Evolutionary conservation across 2,888 invertebrate genomes (phyloP), one percentile per base, ranked within the genome.

Genomic region (Tachina fera): DNA sequence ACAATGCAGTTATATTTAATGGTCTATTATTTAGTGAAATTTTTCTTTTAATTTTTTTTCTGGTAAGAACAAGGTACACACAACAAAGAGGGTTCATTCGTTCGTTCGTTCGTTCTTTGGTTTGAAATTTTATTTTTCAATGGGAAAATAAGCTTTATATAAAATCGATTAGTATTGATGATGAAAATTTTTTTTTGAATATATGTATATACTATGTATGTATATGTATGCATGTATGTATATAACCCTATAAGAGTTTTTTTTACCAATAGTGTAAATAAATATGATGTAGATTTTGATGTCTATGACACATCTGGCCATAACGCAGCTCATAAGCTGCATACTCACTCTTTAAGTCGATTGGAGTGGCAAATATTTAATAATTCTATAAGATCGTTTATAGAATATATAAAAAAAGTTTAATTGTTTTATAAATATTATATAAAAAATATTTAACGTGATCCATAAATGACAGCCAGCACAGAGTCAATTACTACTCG

Each of bases 1-100:
- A 91, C 89, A 89, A 89, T 88, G 90, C 90, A 91, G 91, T 91
- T 91, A 89, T 89, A 91, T 91, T 91, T 91, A 91, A 91, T 91
- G 90, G 89, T 76, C 72, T 72, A 68, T 71, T 72, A 86, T 83
- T 86, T 74, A 76, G 31, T 61, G 22, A 75, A 70, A 65, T 70
- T 68, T 68, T 71, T 19, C 19, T 71, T 87, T 86, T 53, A 79
- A 63, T 70, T 87, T 81, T 87, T 81, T 83, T 85, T 51, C 61
- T 72, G 1, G 0, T 19, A 60, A 47, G 49, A 56, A 58, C 19
- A 31, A 31, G 16, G 14, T 31, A 87, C n/a, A n/a, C n/a, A n/a
- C 68, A 78, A 83, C 19, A 51, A 56, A 39, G 49, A 31, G 67
- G 65, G 84, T 74, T 31, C 31, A 6, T 31, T 31, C 0, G 2